A percentile compares a stretch with the other conserved stretches of the same genome.
Evolutionary conservation across 2,888 invertebrate genomes (phyloP).

Genomic region (Oxycera nigricornis): DNA sequence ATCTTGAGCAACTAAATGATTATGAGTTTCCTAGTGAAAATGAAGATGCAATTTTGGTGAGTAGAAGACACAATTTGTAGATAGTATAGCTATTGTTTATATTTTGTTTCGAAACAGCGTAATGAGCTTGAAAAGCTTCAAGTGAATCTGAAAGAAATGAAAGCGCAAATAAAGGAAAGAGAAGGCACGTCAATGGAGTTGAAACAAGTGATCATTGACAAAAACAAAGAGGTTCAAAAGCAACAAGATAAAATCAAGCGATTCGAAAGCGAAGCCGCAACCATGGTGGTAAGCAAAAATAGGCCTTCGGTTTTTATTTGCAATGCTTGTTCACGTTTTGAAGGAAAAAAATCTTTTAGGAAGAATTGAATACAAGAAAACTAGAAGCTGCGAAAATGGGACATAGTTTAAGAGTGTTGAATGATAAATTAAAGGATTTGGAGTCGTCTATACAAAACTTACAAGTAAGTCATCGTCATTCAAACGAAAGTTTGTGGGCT

Average conservation of each 20-base stretch:
- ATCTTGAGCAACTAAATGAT: conserved; percentile 56
- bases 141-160: conserved; percentile 33
- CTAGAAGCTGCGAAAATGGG: conserved; percentile 45
- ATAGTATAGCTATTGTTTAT: background rate
- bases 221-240: conserved; percentile 60
- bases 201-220: conserved; percentile 56
- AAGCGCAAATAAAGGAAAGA: conserved; percentile 54
- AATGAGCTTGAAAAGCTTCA: conserved; percentile 62
- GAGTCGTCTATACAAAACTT: conserved; percentile 48
- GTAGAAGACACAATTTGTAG: conserved; percentile 17
- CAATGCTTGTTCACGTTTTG: too few species aligned
- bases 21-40: conserved; percentile 56
- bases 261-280: conserved; percentile 53
- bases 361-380: conserved; percentile 14
- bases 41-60: conserved; percentile 56
- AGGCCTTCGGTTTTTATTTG: background rate
- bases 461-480: too few species aligned
- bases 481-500: too few species aligned
- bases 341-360: conserved; percentile 4
- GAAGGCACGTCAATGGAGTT: conserved; percentile 58
- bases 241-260: conserved; percentile 55
- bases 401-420: conserved; percentile 54
- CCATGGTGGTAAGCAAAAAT: conserved; percentile 57
- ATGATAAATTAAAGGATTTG: conserved; percentile 53
- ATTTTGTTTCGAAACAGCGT: conserved; percentile 50